Percentiles rank a stretch among this genome's conserved stretches.
Evolutionary conservation across 2,113 vertebrate genomes (phyloP).

Genomic region (Nothoprocta perdicaria): DNA sequence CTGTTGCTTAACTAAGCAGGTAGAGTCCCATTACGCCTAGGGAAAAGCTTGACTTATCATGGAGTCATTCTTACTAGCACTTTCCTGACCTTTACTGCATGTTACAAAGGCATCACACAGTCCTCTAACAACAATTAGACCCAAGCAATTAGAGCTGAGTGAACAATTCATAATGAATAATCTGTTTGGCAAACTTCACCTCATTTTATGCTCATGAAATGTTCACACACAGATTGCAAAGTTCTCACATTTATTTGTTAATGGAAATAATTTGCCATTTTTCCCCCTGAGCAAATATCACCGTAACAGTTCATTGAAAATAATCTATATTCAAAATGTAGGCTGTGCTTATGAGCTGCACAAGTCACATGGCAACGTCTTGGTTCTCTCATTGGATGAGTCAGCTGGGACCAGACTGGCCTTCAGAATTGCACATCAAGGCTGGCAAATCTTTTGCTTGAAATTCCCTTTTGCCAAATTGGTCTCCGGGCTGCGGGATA

Average conservation of each 20-base stretch:
- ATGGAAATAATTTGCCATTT: background rate
- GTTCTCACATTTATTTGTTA: background rate
- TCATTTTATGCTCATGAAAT: background rate
- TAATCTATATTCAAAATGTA: background rate
- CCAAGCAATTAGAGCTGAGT: conserved; percentile 46
- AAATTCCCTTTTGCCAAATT: background rate
- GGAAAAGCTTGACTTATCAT: conserved; percentile 12
- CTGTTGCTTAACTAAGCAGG: background rate
- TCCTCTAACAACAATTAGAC: conserved; percentile 9
- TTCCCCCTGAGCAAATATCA: background rate
- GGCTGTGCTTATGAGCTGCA: background rate
- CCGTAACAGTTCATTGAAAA: background rate
- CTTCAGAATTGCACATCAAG: background rate
- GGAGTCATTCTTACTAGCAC: background rate
- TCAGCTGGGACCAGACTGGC: fast-evolving
- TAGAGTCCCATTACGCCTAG: background rate
- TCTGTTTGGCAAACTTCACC: background rate
- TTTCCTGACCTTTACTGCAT: background rate
- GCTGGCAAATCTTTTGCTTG: background rate
- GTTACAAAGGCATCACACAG: conserved; percentile 1
- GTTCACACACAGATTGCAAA: background rate
- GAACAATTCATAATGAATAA: conserved; percentile 45
- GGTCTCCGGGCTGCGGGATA: background rate
- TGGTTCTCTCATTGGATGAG: background rate
- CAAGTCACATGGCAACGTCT: background rate